phyloP scores from a whole-genome alignment of 92 coral and sea anemone genomes.

The Muricea muricata region DNA sequence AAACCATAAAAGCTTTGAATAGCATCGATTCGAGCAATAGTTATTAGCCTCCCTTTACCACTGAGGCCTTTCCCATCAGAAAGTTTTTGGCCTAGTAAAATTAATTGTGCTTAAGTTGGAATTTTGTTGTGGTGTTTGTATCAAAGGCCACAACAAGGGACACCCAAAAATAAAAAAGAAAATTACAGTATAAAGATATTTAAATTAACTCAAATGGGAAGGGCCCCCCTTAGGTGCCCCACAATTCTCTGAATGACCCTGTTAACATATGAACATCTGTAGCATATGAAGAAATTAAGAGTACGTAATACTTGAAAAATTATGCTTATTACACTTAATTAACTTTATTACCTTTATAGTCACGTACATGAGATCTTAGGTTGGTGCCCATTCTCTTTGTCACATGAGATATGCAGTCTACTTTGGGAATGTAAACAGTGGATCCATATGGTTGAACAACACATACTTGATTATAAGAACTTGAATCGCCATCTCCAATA shows the following conservation, averaged over 20 bases:
- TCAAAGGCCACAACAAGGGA: neutral
- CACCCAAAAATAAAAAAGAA: too few relatives aligned
- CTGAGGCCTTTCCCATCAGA: slow-evolving; percentile 59
- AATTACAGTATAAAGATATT: too few relatives aligned
- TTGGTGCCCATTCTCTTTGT: slow-evolving; percentile 42
- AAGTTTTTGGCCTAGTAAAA: slow-evolving; percentile 46
- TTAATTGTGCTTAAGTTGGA: neutral
- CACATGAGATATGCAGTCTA: slow-evolving; percentile 53
- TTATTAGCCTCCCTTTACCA: slow-evolving; percentile 59
- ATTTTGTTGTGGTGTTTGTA: too few relatives aligned
- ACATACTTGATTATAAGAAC: slow-evolving; percentile 22
- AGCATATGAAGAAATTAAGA: neutral
- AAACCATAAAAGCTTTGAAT: slow-evolving; percentile 65
- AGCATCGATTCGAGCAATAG: slow-evolving; percentile 41
- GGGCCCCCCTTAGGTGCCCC: too few relatives aligned
- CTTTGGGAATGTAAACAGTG: slow-evolving; percentile 20
- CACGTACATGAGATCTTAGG: slow-evolving; percentile 36
- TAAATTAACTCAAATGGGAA: too few relatives aligned
- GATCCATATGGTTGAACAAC: slow-evolving; percentile 29
- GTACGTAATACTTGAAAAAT: neutral
- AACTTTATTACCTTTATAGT: slow-evolving; percentile 51
- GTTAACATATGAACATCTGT: too few relatives aligned
- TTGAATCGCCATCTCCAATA: slow-evolving; percentile 41
- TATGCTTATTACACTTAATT: neutral
- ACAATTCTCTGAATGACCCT: too few relatives aligned